phyloP scores from a whole-genome alignment of 2,797 vertebrate genomes.

The Cuculus canorus region DNA sequence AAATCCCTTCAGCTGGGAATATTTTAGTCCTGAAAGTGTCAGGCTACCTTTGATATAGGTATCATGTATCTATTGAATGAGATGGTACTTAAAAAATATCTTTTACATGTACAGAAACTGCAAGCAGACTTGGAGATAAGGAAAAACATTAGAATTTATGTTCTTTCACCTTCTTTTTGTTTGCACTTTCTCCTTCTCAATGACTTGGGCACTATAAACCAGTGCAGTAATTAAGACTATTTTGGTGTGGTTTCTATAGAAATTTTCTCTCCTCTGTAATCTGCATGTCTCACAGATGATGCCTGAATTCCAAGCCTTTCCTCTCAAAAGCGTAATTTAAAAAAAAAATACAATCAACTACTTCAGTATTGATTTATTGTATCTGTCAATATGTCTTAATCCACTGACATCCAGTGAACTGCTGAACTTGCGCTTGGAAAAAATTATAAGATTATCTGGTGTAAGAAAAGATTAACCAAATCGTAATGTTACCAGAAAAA shows the following conservation, averaged over 20 bases:
- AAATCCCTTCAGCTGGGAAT: slow-evolving; percentile 63
- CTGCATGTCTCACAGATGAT: neutral
- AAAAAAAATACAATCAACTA: neutral
- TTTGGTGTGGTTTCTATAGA: neutral
- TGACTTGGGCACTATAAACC: neutral
- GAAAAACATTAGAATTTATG: neutral
- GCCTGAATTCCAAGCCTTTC: neutral
- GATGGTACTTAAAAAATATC: slow-evolving; percentile 51
- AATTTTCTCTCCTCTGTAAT: neutral
- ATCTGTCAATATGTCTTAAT: neutral
- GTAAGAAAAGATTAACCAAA: neutral
- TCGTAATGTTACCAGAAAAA: neutral
- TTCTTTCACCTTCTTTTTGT: neutral
- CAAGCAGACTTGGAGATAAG: slow-evolving; percentile 11
- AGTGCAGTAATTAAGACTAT: neutral
- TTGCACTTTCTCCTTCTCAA: neutral
- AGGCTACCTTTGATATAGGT: slow-evolving; percentile 62
- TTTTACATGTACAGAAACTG: slow-evolving; percentile 54
- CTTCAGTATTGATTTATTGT: neutral
- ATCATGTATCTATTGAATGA: slow-evolving; percentile 63
- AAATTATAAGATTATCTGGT: neutral
- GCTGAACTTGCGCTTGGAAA: neutral
- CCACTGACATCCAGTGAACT: neutral
- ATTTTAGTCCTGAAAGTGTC: slow-evolving; percentile 51
- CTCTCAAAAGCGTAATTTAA: neutral